phyloP scores from a whole-genome alignment of 2,888 invertebrate genomes.

The Invenusta paracnida region DNA sequence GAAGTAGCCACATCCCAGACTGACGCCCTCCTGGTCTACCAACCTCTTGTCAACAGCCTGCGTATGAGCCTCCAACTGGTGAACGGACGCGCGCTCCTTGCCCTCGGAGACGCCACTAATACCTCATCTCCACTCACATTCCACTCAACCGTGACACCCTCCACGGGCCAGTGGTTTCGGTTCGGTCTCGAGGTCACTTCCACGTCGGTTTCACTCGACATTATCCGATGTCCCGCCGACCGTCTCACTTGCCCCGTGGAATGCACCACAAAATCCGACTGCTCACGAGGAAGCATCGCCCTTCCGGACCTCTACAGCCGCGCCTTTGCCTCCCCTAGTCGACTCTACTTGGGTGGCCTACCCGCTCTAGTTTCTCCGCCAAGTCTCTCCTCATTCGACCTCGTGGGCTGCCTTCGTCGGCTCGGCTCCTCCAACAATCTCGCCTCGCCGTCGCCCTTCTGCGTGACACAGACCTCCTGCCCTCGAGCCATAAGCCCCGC shows the following conservation, averaged over 20 bases:
- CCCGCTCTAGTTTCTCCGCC: constrained; percentile 20
- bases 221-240: neutral
- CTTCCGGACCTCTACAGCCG: neutral
- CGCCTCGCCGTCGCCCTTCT: neutral
- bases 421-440: neutral
- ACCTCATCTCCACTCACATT: neutral
- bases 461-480: neutral
- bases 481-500: neutral
- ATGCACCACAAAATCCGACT: neutral
- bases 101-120: neutral
- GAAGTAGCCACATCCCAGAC: constrained; percentile 80
- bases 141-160: neutral
- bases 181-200: neutral
- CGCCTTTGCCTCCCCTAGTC: neutral
- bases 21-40: constrained; percentile 74
- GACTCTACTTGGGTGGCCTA: constrained; percentile 19
- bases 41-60: neutral
- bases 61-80: neutral
- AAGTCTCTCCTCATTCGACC: constrained; percentile 65
- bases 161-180: neutral
- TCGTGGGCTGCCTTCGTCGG: constrained; percentile 70
- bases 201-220: neutral
- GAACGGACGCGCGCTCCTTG: neutral
- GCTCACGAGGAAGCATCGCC: neutral
- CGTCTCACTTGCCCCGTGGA: neutral